Percentiles rank a stretch among this genome's conserved stretches.
Evolutionary conservation across 2,888 invertebrate species (phyloP).

Genomic region (Drosophila macrospina): DNA sequence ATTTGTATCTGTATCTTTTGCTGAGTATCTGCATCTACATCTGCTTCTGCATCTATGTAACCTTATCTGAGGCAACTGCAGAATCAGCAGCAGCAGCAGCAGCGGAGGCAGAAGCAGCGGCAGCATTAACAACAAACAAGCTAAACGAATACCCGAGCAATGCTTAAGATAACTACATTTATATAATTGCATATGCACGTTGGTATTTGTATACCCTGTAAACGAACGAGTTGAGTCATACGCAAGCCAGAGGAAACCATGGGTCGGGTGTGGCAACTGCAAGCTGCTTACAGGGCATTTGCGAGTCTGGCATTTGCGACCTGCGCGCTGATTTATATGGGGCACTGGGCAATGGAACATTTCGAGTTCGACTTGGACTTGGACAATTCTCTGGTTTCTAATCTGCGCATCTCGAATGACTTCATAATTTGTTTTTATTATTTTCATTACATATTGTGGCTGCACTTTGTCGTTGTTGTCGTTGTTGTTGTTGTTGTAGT

Average conservation of each 20-base stretch:
- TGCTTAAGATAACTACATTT: slow-evolving; percentile 29
- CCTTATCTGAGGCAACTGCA: slow-evolving; percentile 41
- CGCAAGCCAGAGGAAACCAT: too few species aligned
- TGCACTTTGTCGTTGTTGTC: slow-evolving; percentile 18
- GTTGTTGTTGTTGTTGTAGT: slow-evolving; percentile 16
- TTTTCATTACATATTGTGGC: slow-evolving; percentile 28
- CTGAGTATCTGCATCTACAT: slow-evolving; percentile 23
- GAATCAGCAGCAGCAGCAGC: slow-evolving; percentile 5
- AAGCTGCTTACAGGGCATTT: background rate
- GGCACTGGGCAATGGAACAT: background rate
- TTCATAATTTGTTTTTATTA: slow-evolving; percentile 54
- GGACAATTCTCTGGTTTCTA: slow-evolving; percentile 33
- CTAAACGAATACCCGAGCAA: slow-evolving; percentile 17
- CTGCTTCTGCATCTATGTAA: slow-evolving; percentile 39
- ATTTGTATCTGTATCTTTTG: slow-evolving; percentile 25
- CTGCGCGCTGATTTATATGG: slow-evolving; percentile 9
- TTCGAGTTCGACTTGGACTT: slow-evolving; percentile 9
- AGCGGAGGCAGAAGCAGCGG: slow-evolving; percentile 11
- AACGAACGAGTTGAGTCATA: background rate
- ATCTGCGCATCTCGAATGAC: slow-evolving; percentile 52
- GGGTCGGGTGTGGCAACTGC: too few species aligned
- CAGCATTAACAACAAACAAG: slow-evolving; percentile 9
- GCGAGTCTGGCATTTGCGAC: background rate
- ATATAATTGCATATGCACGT: slow-evolving; percentile 19
- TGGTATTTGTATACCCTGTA: slow-evolving; percentile 16